These are phyloP conservation scores for Armadillidium nasatum DNA, from an alignment of 1,140 invertebrate species.

Conservation along the genomic window DNA sequence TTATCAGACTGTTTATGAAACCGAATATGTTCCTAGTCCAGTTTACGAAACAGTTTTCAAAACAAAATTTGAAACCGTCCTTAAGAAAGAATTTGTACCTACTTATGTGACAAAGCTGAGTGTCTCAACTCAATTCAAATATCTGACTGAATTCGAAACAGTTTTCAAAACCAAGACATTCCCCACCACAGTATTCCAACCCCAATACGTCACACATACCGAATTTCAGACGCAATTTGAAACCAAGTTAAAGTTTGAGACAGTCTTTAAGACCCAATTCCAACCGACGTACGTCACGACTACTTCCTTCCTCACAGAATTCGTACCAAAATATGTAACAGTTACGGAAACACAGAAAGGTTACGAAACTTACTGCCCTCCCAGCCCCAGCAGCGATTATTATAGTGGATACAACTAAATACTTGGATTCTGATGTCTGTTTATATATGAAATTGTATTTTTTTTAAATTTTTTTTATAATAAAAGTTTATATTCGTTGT, in stretches of 20 bases:
- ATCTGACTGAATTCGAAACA: neutral
- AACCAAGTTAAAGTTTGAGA: slow-evolving; percentile 26
- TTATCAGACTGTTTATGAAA: neutral
- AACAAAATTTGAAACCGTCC: neutral
- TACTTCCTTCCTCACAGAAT: slow-evolving; percentile 25
- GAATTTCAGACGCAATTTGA: slow-evolving; percentile 27
- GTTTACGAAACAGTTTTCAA: neutral
- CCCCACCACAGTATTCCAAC: slow-evolving; percentile 16
- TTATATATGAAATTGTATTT: too few relatives aligned
- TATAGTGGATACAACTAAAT: too few relatives aligned
- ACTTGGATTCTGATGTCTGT: too few relatives aligned
- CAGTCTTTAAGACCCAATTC: slow-evolving; percentile 24
- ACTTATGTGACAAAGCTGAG: neutral
- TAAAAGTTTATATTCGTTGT: too few relatives aligned
- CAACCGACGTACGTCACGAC: slow-evolving; percentile 30
- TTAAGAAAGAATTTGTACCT: neutral
- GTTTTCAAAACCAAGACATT: neutral
- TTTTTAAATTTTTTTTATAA: too few relatives aligned
- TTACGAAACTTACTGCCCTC: slow-evolving; percentile 25
- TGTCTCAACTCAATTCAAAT: neutral
- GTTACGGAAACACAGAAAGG: slow-evolving; percentile 20
- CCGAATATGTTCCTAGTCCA: neutral
- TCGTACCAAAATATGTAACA: slow-evolving; percentile 27
- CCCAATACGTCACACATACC: slow-evolving; percentile 25
- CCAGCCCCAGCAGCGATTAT: too few relatives aligned